Conservation (phyloP, 1,140 invertebrate genomes). For the Leptoteleia sp. region DNA sequence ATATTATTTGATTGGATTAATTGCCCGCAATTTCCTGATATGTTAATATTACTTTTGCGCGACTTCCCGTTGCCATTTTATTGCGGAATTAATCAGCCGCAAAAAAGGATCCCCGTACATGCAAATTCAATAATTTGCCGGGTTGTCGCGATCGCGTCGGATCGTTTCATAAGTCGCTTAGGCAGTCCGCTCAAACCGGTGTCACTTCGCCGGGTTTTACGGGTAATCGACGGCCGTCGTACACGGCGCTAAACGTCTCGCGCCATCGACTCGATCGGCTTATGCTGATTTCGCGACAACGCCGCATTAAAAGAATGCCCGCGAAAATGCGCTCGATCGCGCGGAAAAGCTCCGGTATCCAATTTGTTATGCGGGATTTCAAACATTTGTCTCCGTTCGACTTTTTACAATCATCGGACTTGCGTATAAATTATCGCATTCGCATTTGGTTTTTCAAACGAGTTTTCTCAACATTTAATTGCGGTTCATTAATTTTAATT, state of each 20-base stretch:
- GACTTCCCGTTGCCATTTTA: constrained; percentile 34
- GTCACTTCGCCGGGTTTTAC: constrained; percentile 48
- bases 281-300: constrained; percentile 49
- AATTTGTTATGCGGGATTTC: constrained; percentile 53
- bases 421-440: background rate
- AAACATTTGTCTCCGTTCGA: constrained; percentile 19
- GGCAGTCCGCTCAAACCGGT: constrained; percentile 48
- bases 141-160: constrained; percentile 35
- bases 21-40: constrained; percentile 27
- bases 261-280: constrained; percentile 50
- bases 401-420: background rate
- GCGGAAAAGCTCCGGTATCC: constrained; percentile 16
- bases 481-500: too few relatives aligned
- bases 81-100: constrained; percentile 41
- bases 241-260: constrained; percentile 36
- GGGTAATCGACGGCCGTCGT: constrained; percentile 49
- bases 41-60: constrained; percentile 40
- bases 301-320: constrained; percentile 21
- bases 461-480: too few relatives aligned
- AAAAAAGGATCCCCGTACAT: constrained; percentile 29
- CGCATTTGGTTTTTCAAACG: background rate
- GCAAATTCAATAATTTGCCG: constrained; percentile 59
- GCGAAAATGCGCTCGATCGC: constrained; percentile 28
- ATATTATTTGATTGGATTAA: constrained; percentile 29
- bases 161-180: constrained; percentile 42